These are phyloP conservation scores for Rhabdomys dilectus DNA, from an alignment of 2,113 vertebrate species.

Conservation along the genomic window DNA sequence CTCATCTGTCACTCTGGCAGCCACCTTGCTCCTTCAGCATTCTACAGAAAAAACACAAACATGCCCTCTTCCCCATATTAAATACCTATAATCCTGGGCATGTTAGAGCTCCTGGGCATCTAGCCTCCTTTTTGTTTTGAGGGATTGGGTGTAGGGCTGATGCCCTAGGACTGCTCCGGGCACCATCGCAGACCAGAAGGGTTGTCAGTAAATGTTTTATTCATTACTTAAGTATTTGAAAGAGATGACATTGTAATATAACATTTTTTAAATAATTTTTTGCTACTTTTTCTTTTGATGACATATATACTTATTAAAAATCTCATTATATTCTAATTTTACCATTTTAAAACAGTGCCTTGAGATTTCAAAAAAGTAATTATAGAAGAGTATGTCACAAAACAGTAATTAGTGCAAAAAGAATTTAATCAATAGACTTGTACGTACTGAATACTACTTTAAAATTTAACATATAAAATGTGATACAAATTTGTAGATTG, in stretches of 20 bases:
- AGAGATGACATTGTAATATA: background rate
- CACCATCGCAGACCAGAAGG: too few species aligned
- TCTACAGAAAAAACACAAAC: too few species aligned
- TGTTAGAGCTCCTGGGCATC: too few species aligned
- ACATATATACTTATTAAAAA: background rate
- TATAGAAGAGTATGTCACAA: background rate
- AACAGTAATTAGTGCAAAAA: background rate
- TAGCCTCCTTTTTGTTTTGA: too few species aligned
- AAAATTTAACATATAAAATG: conserved; percentile 41
- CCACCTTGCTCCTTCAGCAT: too few species aligned
- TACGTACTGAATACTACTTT: background rate
- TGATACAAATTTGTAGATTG: background rate
- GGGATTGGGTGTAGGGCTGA: too few species aligned
- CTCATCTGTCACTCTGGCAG: too few species aligned
- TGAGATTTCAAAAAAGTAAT: background rate
- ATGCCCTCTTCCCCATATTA: too few species aligned
- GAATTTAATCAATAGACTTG: background rate
- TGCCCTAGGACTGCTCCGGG: too few species aligned
- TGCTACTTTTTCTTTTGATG: conserved; percentile 12
- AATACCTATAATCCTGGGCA: too few species aligned
- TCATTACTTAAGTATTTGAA: conserved; percentile 17
- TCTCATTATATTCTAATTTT: background rate
- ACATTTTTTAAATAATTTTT: background rate
- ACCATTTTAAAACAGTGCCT: background rate
- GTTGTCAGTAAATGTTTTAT: conserved; percentile 26